Evolutionary conservation across 2,888 invertebrate species (phyloP).

Genomic region (Drosophila pseudotakahashii): DNA sequence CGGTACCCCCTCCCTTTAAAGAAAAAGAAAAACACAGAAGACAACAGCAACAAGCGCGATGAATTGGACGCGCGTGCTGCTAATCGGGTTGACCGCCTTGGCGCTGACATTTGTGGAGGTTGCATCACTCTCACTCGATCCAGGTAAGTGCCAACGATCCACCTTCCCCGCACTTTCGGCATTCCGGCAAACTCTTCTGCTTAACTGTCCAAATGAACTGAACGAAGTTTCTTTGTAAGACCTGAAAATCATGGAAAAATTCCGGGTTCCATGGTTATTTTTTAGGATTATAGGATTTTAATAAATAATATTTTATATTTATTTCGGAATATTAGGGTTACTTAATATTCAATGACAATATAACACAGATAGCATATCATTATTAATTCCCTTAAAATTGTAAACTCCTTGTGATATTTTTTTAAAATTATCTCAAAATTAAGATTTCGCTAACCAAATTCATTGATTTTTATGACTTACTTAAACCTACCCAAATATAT

Average conservation of each 20-base stretch:
- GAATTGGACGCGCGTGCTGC: constrained; percentile 80
- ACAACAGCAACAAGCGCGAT: constrained; percentile 57
- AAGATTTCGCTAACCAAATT: too few species aligned
- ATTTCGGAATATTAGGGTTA: too few species aligned
- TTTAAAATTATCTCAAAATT: too few species aligned
- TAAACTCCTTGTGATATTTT: too few species aligned
- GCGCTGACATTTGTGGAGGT: constrained; percentile 77
- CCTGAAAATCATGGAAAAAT: not conserved
- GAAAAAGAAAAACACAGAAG: constrained; percentile 28
- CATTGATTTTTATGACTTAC: not conserved
- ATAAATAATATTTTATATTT: too few species aligned
- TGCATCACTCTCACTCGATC: constrained; percentile 83
- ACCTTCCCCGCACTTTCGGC: not conserved
- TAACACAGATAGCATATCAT: too few species aligned
- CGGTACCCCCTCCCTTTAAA: not conserved
- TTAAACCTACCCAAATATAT: not conserved
- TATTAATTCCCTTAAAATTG: too few species aligned
- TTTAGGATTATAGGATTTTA: too few species aligned
- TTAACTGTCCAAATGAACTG: constrained; percentile 3
- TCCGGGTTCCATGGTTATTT: not conserved
- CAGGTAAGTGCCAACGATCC: constrained; percentile 79
- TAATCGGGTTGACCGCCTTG: constrained; percentile 66
- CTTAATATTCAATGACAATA: too few species aligned
- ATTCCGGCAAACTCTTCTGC: constrained; percentile 9
- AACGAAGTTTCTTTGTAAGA: not conserved